Conservation (phyloP, 1,140 invertebrate genomes). For the Heliconius melpomene region DNA sequence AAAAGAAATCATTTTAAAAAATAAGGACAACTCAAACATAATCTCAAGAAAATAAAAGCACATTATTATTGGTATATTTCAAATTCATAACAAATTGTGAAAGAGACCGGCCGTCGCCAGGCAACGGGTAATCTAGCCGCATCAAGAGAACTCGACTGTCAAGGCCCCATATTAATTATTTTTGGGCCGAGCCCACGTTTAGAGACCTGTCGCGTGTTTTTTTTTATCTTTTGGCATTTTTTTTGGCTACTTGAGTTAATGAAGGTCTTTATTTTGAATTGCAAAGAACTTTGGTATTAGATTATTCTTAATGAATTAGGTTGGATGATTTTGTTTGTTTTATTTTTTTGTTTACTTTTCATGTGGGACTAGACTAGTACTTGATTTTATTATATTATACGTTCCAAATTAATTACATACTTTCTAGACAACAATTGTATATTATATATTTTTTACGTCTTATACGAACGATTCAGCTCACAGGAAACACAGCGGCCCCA, state of each 20-base stretch:
- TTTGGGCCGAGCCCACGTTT: slow-evolving; percentile 25
- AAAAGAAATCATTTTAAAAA: neutral
- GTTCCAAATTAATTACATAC: neutral
- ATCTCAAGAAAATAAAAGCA: neutral
- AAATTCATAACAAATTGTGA: slow-evolving; percentile 7
- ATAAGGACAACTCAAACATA: neutral
- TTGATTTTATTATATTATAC: neutral
- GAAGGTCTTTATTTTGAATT: slow-evolving; percentile 39
- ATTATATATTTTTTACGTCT: neutral
- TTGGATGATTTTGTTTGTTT: neutral
- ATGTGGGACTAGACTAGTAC: neutral
- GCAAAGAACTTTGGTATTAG: slow-evolving; percentile 18
- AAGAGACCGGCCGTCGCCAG: slow-evolving; percentile 26
- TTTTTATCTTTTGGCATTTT: slow-evolving; percentile 31
- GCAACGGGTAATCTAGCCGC: slow-evolving; percentile 37
- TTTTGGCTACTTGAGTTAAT: slow-evolving; percentile 33
- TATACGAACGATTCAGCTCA: neutral
- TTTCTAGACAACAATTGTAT: neutral
- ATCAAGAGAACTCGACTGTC: slow-evolving; percentile 27
- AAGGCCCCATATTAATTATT: slow-evolving; percentile 41
- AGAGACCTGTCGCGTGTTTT: slow-evolving; percentile 17
- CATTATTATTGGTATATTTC: neutral
- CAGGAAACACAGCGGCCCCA: neutral
- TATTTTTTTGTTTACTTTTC: neutral
- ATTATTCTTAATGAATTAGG: slow-evolving; percentile 20